Base-by-base conservation (phyloP, 2,888 invertebrate genomes). In the Stegophylla sp. region DNA sequence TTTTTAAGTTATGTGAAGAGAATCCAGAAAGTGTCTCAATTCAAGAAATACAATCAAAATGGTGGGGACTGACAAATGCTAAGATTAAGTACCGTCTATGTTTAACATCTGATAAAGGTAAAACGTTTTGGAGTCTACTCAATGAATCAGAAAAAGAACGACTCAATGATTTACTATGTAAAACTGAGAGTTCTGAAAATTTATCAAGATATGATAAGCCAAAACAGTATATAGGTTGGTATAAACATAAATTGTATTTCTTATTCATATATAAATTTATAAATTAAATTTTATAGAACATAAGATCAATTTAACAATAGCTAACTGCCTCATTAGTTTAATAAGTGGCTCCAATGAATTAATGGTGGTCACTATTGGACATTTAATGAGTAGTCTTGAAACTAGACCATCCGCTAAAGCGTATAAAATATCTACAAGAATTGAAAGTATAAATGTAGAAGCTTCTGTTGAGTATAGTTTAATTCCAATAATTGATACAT, bases 401-500 rank as follows among this genome's bases (percentile, higher is more conserved):
- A 91, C 91, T 2, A 88, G 91, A 85, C 91, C 92, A 2, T 89
- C 90, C 0, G 89, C 90, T 20, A 89, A 89, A 83, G 91, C 92
- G 12, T 91, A 90, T 85, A 92, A 92, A 88, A 83, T 92, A 34
- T 91, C 92, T 69, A 89, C 90, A 4, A 88, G 92, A 74, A 90
- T 93, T 13, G 94, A 94, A 86, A 93, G 92, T 85, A 88, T 94
- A 82, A 91, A 93, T 0, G 87, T 93, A 9, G 94, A 94, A 87
- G 89, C 91, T 3, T 91, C 91, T 7, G 88, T 90, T 0, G 93
- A 93, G 83, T 92, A 92, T 82, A 92, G 93, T 82, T 87, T 93
- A 45, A 90, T 92, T 9, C 91, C 93, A 0, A 87, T 94, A 10
- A 86, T 81, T 15, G 81, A 74, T 64, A 81, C 81, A 15, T 73